These are phyloP conservation scores for Hirundichthys speculiger DNA, from an alignment of 2,113 vertebrate genomes.

Conservation along the genomic window DNA sequence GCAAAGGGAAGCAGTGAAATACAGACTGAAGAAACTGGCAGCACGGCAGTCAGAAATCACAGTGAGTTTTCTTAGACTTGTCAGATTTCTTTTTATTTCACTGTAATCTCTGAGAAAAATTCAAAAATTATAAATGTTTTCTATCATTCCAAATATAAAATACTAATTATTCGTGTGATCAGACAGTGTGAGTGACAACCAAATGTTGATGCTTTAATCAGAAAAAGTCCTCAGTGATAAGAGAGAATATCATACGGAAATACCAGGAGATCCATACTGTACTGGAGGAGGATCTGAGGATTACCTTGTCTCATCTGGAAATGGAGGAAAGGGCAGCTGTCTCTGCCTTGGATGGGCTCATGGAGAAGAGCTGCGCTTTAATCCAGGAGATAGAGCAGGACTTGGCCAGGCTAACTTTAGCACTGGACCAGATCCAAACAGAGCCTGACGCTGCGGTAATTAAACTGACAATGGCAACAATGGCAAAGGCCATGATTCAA, in stretches of 20 bases:
- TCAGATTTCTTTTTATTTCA: not conserved
- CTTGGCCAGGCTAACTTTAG: conserved; percentile 61
- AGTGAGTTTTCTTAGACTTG: conserved; percentile 62
- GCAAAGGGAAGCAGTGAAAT: conserved; percentile 75
- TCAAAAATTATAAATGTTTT: too few species aligned
- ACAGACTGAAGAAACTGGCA: conserved; percentile 77
- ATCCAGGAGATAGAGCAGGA: conserved; percentile 78
- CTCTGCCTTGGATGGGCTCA: conserved; percentile 67
- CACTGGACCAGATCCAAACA: conserved; percentile 48
- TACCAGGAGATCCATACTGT: conserved; percentile 78
- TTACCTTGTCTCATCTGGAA: conserved; percentile 78
- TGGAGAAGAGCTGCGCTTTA: conserved; percentile 75
- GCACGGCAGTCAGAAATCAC: conserved; percentile 74
- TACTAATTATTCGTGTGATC: not conserved
- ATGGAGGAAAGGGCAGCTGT: conserved; percentile 77
- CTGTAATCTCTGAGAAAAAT: not conserved
- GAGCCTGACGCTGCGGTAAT: conserved; percentile 53
- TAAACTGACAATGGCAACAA: not conserved
- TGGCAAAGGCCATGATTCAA: not conserved
- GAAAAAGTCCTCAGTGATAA: conserved; percentile 74
- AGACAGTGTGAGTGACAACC: conserved; percentile 9
- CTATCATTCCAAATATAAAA: too few species aligned
- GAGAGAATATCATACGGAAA: conserved; percentile 70
- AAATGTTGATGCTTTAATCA: conserved; percentile 48
- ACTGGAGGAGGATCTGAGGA: conserved; percentile 76